These are phyloP conservation scores for Limnephilus marmoratus DNA, from an alignment of 2,888 invertebrate species.

Conservation along the genomic window DNA sequence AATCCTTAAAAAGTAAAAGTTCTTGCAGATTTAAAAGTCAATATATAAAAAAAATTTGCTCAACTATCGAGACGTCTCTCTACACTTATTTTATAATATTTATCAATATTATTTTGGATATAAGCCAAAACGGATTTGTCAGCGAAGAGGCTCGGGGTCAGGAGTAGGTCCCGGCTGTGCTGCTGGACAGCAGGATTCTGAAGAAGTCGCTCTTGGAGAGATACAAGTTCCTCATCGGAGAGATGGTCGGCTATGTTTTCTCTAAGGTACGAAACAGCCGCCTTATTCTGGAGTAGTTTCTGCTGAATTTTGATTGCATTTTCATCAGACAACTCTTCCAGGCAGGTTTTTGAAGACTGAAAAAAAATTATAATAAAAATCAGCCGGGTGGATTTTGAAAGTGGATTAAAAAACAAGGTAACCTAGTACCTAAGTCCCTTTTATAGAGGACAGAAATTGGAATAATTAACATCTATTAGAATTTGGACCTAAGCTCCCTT, in stretches of 20 bases:
- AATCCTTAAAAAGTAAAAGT: no score
- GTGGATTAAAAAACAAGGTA: background rate
- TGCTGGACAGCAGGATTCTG: background rate
- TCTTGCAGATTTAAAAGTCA: background rate
- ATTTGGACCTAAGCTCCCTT: no score
- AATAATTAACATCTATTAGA: background rate
- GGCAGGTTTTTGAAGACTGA: constrained; percentile 13
- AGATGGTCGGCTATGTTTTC: background rate
- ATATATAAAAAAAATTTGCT: background rate
- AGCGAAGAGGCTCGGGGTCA: constrained; percentile 6
- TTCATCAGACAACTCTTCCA: constrained; percentile 28
- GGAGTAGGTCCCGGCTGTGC: background rate
- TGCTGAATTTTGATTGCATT: background rate
- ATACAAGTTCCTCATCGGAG: background rate
- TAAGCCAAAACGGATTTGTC: constrained; percentile 9
- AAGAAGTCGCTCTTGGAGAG: background rate
- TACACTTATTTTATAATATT: constrained; percentile 27
- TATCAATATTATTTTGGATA: constrained; percentile 36
- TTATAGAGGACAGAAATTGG: background rate
- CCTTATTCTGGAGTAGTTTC: background rate
- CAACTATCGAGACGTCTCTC: constrained; percentile 17
- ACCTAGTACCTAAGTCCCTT: background rate
- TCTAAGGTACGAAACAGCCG: background rate
- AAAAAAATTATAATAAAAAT: background rate
- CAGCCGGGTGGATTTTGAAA: background rate